Evolutionary conservation across 2,113 vertebrate species (phyloP).

Genomic region (Tenrec ecaudatus): DNA sequence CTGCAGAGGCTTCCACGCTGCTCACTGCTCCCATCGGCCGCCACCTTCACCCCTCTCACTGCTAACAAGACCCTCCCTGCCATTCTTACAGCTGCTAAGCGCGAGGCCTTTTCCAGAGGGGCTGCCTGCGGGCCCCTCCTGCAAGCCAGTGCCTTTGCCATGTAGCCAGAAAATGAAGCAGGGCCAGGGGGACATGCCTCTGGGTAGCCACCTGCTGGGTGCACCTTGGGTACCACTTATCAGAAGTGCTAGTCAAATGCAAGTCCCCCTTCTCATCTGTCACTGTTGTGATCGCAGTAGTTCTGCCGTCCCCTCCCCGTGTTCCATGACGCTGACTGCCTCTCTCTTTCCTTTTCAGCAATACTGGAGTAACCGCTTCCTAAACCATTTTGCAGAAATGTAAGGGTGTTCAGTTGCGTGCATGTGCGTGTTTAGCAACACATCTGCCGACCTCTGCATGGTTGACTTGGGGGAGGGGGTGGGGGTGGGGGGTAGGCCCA

Average conservation of each 20-base stretch:
- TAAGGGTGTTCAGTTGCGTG: conserved; percentile 95
- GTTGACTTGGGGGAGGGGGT: conserved; percentile 87
- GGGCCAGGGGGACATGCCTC: too few species aligned
- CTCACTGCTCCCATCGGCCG: conserved; percentile 75
- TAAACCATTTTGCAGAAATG: conserved; percentile 93
- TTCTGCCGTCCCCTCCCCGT: conserved; percentile 78
- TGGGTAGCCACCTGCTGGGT: background rate
- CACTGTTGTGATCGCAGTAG: conserved; percentile 76
- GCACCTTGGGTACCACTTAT: conserved; percentile 45
- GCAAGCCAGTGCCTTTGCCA: too few species aligned
- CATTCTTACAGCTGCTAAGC: conserved; percentile 60
- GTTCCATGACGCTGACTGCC: conserved; percentile 84
- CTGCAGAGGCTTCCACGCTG: background rate
- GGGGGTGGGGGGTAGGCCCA: conserved; percentile 82
- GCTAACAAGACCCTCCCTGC: conserved; percentile 76
- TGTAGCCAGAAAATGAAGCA: too few species aligned
- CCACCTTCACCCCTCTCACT: conserved; percentile 76
- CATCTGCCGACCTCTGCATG: conserved; percentile 95
- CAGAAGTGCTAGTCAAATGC: conserved; percentile 47
- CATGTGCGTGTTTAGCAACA: conserved; percentile 95
- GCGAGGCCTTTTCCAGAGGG: background rate
- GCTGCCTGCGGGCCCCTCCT: conserved; percentile 3
- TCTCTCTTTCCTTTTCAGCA: conserved; percentile 93
- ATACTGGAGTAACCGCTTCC: conserved; percentile 93
- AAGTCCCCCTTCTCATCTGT: conserved; percentile 75